These are phyloP conservation scores for Syngnathoides biaculeatus DNA, from an alignment of 2,113 vertebrate genomes.

Conservation along the genomic window DNA sequence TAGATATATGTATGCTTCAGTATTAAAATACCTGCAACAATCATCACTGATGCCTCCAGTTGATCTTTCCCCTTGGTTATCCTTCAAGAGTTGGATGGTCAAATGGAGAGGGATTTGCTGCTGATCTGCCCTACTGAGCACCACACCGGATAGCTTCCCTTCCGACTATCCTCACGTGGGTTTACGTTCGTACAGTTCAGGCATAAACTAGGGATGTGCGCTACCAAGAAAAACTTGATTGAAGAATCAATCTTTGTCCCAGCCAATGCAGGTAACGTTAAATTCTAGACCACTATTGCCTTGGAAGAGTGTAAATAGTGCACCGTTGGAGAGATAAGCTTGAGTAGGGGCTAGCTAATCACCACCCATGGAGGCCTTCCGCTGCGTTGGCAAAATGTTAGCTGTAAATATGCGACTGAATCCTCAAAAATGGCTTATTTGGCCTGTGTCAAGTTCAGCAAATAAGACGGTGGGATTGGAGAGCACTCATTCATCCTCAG, in stretches of 20 bases:
- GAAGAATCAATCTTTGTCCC: conserved; percentile 27
- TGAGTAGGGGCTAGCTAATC: conserved; percentile 31
- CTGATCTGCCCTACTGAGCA: conserved; percentile 67
- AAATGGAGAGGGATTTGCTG: conserved; percentile 70
- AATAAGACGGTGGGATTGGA: conserved; percentile 80
- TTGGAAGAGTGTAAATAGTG: conserved; percentile 32
- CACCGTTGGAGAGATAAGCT: conserved; percentile 33
- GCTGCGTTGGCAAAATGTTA: conserved; percentile 23
- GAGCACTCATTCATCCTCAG: conserved; percentile 73
- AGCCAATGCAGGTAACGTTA: conserved; percentile 16
- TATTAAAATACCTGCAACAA: conserved; percentile 81
- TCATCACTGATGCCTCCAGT: conserved; percentile 77
- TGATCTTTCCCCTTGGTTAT: conserved; percentile 79
- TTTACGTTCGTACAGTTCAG: conserved; percentile 40
- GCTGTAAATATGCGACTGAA: conserved; percentile 33
- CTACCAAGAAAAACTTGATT: conserved; percentile 41
- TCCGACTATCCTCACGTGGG: conserved; percentile 59
- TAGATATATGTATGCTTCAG: conserved; percentile 81
- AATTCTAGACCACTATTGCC: conserved; percentile 46
- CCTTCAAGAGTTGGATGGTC: conserved; percentile 74
- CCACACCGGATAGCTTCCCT: conserved; percentile 62
- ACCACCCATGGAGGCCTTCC: conserved; percentile 31
- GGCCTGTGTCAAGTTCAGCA: conserved; percentile 67
- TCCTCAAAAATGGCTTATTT: conserved; percentile 47
- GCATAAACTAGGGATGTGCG: conserved; percentile 33